These are phyloP conservation scores for Gopherus flavomarginatus DNA, from an alignment of 2,113 vertebrate genomes.

Conservation along the genomic window DNA sequence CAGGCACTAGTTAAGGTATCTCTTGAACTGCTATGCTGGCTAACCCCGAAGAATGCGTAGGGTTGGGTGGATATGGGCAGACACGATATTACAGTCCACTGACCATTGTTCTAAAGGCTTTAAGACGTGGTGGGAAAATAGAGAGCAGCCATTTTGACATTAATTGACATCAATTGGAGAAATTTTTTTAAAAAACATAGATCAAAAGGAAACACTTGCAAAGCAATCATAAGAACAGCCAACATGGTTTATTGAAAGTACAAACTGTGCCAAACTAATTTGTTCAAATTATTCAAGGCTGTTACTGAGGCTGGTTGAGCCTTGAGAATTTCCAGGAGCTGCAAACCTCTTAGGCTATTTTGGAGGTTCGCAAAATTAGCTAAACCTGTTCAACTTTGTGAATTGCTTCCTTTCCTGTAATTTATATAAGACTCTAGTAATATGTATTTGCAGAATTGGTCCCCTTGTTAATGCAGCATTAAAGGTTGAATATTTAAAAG, in stretches of 20 bases:
- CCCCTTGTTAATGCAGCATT: neutral
- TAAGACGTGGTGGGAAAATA: constrained; percentile 38
- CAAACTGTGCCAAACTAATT: constrained; percentile 27
- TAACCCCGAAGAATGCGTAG: neutral
- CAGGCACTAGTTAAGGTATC: neutral
- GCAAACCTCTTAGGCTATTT: constrained; percentile 15
- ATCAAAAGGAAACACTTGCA: constrained; percentile 72
- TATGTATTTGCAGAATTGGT: neutral
- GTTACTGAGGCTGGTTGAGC: neutral
- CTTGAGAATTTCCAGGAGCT: constrained; percentile 5
- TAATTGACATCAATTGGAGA: constrained; percentile 69
- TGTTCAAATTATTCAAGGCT: constrained; percentile 41
- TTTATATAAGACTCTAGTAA: neutral
- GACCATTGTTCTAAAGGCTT: neutral
- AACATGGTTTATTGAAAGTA: neutral
- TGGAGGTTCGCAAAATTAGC: neutral
- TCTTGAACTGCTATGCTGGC: neutral
- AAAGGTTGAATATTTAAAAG: neutral
- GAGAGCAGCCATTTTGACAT: constrained; percentile 67
- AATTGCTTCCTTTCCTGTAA: constrained; percentile 5
- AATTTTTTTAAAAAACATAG: constrained; percentile 26
- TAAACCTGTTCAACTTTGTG: neutral
- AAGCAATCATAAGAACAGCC: constrained; percentile 35
- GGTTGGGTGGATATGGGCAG: neutral
- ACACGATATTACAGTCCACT: constrained; percentile 27